Evolutionary conservation across 2,888 invertebrate species (phyloP).

Genomic region (Neoscelio sp.): DNA sequence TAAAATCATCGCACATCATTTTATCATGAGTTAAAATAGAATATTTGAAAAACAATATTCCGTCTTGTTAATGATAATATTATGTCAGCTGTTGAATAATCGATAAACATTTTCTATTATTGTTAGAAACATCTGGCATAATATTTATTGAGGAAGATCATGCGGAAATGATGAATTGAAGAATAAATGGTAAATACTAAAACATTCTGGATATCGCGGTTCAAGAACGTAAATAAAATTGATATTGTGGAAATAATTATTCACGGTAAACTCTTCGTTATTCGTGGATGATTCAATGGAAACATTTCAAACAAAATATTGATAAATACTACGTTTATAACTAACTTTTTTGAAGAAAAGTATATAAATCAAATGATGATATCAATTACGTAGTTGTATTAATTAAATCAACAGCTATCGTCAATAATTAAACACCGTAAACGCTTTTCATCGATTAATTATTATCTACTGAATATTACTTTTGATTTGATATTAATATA

Average conservation of each 20-base stretch:
- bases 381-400: constrained; percentile 10
- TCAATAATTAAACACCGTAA: constrained; percentile 6
- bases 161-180: neutral
- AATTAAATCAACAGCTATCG: constrained; percentile 34
- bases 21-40: constrained; percentile 15
- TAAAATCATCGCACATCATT: no score
- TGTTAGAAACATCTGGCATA: constrained; percentile 30
- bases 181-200: constrained; percentile 8
- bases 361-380: neutral
- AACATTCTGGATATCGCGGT: neutral
- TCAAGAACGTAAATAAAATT: constrained; percentile 11
- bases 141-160: constrained; percentile 6
- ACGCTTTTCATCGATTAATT: constrained; percentile 9
- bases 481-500: constrained; percentile 7
- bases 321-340: no score
- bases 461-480: neutral
- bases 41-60: neutral
- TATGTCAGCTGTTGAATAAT: constrained; percentile 43
- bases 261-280: no score
- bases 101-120: constrained; percentile 27
- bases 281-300: no score
- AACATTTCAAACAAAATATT: no score
- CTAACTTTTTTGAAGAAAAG: no score
- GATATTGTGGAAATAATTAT: no score
- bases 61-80: constrained; percentile 18